Conservation (phyloP, 2,113 vertebrate genomes). For the Mellivora capensis region DNA sequence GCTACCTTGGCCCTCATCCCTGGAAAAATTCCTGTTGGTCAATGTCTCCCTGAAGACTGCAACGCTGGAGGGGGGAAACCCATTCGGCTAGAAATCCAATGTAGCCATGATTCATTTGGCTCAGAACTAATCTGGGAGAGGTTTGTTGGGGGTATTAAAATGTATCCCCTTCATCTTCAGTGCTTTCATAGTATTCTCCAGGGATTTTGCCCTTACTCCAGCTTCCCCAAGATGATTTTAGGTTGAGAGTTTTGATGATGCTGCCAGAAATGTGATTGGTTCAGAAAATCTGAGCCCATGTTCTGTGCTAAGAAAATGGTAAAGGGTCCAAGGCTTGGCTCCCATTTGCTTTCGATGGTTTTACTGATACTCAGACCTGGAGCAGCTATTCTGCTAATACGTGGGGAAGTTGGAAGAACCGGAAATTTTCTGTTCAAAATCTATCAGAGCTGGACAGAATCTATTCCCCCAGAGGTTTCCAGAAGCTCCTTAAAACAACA, state of each 20-base stretch:
- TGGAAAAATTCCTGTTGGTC: background rate
- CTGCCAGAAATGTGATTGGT: background rate
- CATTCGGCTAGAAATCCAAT: background rate
- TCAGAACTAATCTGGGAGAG: background rate
- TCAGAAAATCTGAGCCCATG: background rate
- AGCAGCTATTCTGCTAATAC: background rate
- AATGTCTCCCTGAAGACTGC: background rate
- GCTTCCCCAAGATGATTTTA: background rate
- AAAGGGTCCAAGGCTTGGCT: background rate
- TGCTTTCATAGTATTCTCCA: background rate
- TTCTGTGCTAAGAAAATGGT: background rate
- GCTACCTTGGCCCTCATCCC: background rate
- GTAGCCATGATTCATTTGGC: background rate
- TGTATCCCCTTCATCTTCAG: too few relatives aligned
- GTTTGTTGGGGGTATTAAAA: background rate
- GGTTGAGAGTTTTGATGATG: background rate
- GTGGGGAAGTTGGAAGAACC: background rate
- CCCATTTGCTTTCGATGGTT: background rate
- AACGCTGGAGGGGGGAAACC: accelerated
- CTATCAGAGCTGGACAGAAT: background rate
- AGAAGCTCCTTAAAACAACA: background rate
- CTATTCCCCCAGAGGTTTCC: background rate
- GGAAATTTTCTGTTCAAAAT: background rate
- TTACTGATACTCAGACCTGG: background rate
- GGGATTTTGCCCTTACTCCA: background rate